Conservation (phyloP, 2,113 vertebrate genomes). For the Gila orcuttii region DNA sequence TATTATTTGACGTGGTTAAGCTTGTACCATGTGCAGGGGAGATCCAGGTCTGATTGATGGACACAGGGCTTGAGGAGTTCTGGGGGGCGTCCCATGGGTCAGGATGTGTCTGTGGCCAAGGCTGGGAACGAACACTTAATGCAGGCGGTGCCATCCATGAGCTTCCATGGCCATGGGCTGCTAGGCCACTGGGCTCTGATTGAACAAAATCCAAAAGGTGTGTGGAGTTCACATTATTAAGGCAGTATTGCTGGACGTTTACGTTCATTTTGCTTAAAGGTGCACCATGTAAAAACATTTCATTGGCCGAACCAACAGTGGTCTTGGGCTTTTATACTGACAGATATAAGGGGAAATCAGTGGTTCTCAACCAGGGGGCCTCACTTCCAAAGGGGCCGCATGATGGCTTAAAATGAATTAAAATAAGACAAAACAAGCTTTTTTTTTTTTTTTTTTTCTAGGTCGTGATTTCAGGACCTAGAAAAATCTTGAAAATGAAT, state of each 20-base stretch:
- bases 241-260: neutral
- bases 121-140: conserved; percentile 66
- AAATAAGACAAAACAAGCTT: neutral
- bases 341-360: neutral
- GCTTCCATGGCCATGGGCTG: conserved; percentile 50
- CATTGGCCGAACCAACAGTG: neutral
- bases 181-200: conserved; percentile 54
- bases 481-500: no score
- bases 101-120: conserved; percentile 72
- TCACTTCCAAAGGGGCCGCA: neutral
- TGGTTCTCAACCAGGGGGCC: neutral
- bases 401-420: neutral
- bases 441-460: no score
- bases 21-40: conserved; percentile 64
- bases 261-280: neutral
- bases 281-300: neutral
- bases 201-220: conserved; percentile 11
- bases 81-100: conserved; percentile 85
- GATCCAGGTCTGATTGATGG: conserved; percentile 61
- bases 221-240: neutral
- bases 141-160: conserved; percentile 70
- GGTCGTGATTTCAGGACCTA: no score
- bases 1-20: no score
- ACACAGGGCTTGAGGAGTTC: conserved; percentile 61
- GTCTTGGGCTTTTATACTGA: neutral